Conservation (phyloP, 2,888 invertebrate genomes). For the Baronia brevicornis region DNA sequence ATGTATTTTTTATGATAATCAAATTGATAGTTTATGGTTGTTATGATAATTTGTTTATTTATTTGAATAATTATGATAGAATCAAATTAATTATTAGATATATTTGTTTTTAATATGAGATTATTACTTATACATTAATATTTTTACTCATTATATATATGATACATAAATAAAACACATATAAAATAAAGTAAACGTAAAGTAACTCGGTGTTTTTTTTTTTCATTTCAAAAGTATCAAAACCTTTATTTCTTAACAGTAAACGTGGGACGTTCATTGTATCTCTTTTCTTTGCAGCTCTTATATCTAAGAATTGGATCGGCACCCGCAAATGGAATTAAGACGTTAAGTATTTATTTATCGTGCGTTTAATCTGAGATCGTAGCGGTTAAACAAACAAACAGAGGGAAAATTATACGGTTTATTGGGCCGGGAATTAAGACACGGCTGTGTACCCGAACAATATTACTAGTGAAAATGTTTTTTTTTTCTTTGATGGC, state of each 20-base stretch:
- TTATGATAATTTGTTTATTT: too few species aligned
- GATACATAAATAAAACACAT: too few species aligned
- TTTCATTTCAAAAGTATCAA: conserved; percentile 1
- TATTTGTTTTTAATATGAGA: too few species aligned
- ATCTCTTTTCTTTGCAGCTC: conserved; percentile 42
- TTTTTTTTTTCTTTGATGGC: too few species aligned
- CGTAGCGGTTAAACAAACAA: conserved; percentile 58
- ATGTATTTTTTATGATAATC: too few species aligned
- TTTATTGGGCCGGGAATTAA: conserved; percentile 36
- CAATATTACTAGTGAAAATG: conserved; percentile 7
- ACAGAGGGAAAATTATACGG: conserved; percentile 58
- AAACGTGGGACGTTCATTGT: conserved; percentile 28
- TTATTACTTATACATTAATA: too few species aligned
- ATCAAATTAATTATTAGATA: too few species aligned
- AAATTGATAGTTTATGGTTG: too few species aligned
- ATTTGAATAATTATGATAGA: too few species aligned
- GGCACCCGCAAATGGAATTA: conserved; percentile 61
- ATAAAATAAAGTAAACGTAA: too few species aligned
- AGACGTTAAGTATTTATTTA: conserved; percentile 68
- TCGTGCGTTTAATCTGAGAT: conserved; percentile 57
- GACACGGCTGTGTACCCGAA: conserved; percentile 12
- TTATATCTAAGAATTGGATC: conserved; percentile 54
- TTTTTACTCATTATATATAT: too few species aligned
- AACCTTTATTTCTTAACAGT: background rate
- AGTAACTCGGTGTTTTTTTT: too few species aligned